Percentiles rank a stretch among this genome's conserved stretches.
Evolutionary conservation across 2,113 vertebrate species (phyloP).

Genomic region (Lethenteron reissneri): DNA sequence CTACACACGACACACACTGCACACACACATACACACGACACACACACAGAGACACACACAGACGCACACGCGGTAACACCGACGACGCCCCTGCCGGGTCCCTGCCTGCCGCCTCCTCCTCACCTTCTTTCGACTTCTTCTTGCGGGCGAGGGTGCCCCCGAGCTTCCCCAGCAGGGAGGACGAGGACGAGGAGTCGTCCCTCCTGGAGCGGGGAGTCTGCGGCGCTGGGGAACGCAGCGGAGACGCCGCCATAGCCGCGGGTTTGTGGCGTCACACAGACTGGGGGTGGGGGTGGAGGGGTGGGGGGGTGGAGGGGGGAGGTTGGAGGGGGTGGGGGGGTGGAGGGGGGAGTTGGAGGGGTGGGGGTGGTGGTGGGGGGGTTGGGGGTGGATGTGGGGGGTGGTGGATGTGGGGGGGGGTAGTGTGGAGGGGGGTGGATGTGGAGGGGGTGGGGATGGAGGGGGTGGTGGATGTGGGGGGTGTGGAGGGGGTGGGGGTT

Average conservation of each 20-base stretch:
- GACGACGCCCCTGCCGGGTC: background rate
- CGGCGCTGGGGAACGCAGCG: background rate
- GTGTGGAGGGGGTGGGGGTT: no score
- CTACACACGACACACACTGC: background rate
- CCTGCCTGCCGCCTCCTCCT: background rate
- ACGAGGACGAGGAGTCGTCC: background rate
- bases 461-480: no score
- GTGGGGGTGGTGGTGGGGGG: no score
- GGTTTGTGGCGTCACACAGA: no score
- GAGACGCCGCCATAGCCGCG: background rate
- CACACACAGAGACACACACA: background rate
- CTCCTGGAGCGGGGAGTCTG: background rate
- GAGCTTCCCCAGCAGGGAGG: background rate
- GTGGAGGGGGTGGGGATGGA: no score
- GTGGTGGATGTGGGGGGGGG: no score
- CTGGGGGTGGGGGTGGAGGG: no score
- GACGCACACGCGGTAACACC: background rate
- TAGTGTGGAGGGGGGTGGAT: no score
- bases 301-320: no score
- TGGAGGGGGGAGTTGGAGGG: no score
- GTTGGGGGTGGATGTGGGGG: no score
- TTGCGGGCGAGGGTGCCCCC: background rate
- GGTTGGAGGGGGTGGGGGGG: no score
- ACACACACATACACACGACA: background rate
- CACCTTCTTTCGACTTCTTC: slow-evolving; percentile 2